Percentiles rank a stretch among this genome's conserved stretches.
Evolutionary conservation across 2,797 vertebrate genomes (phyloP).

Genomic region (Limosa lapponica): DNA sequence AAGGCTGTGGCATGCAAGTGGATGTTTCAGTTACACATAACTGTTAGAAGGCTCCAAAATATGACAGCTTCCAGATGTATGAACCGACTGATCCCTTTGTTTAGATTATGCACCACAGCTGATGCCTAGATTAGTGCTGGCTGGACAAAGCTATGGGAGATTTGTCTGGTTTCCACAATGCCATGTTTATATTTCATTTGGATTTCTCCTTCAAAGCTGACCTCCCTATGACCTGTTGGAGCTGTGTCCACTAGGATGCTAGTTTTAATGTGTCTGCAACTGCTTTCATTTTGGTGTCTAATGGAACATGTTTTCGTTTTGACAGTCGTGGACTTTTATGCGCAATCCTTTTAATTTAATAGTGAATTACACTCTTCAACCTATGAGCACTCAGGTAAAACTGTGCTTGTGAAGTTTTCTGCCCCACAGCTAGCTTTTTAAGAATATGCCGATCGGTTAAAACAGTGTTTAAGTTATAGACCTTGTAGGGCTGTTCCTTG

Average conservation of each 20-base stretch:
- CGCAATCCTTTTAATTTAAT: neutral
- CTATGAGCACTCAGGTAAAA: neutral
- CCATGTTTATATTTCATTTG: conserved; percentile 93
- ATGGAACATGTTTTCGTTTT: conserved; percentile 10
- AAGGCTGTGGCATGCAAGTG: conserved; percentile 16
- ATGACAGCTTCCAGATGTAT: conserved; percentile 94
- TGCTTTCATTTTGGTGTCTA: conserved; percentile 28
- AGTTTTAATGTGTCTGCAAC: conserved; percentile 50
- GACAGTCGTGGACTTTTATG: neutral
- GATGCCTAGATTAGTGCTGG: conserved; percentile 94
- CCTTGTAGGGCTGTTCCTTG: neutral
- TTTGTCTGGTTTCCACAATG: conserved; percentile 85
- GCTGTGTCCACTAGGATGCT: conserved; percentile 81
- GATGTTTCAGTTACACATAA: conserved; percentile 54
- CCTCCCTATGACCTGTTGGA: conserved; percentile 85
- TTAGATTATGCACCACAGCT: conserved; percentile 92
- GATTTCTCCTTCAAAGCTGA: conserved; percentile 87
- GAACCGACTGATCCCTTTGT: conserved; percentile 88
- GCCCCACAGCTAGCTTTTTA: neutral
- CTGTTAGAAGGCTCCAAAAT: conserved; percentile 80
- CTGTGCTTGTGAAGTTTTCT: neutral
- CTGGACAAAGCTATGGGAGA: conserved; percentile 86
- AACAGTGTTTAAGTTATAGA: neutral
- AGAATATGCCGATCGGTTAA: neutral
- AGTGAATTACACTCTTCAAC: neutral